phyloP scores from a whole-genome alignment of 2,888 invertebrate genomes.

The Gastracanthus pulcherrimus region DNA sequence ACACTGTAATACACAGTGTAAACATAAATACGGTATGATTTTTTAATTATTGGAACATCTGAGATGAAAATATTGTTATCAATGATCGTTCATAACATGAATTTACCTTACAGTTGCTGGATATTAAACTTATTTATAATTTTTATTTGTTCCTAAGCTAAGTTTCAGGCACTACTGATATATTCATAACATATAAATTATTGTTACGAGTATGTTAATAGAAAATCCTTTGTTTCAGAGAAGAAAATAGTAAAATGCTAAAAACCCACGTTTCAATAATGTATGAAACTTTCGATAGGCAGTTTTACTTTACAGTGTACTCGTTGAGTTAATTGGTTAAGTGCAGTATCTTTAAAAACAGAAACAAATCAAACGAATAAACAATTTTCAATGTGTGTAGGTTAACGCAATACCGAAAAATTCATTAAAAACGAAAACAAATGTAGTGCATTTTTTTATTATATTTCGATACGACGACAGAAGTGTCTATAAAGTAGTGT shows the following conservation, averaged over 20 bases:
- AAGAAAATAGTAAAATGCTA: not conserved
- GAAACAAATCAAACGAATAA: not conserved
- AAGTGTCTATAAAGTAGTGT: not conserved
- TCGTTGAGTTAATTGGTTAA: not conserved
- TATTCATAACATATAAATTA: not conserved
- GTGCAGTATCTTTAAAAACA: not conserved
- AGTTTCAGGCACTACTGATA: constrained; percentile 6
- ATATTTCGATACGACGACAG: not conserved
- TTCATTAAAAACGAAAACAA: not conserved
- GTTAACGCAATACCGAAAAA: not conserved
- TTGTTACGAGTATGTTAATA: not conserved
- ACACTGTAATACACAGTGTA: not conserved
- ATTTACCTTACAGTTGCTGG: not conserved
- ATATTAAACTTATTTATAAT: not conserved
- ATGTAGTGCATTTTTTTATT: not conserved
- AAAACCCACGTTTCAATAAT: too few species aligned
- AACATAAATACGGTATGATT: not conserved
- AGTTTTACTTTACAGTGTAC: not conserved
- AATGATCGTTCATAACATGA: not conserved
- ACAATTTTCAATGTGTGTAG: not conserved
- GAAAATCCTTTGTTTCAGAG: not conserved
- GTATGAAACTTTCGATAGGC: not conserved
- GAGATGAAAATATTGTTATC: not conserved
- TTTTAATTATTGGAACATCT: not conserved
- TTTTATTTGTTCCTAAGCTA: not conserved